Evolutionary conservation across 1,140 invertebrate genomes (phyloP), one percentile per base, ranked within the genome.

Genomic region (Latrodectus geometricus): DNA sequence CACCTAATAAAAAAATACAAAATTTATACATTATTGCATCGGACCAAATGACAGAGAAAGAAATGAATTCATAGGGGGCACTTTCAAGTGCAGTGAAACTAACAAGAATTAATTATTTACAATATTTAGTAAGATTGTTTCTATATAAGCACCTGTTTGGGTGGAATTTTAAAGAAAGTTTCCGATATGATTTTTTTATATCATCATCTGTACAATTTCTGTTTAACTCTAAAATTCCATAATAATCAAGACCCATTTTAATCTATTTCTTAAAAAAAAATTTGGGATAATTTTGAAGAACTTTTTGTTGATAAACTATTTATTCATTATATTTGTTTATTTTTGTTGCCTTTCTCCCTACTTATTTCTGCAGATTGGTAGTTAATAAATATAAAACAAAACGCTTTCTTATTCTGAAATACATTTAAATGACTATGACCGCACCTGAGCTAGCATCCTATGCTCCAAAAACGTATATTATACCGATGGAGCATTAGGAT

Each of bases 121-220:
- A 61, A 61, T 61, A 3, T 0, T 61, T 14, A 61, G 8, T n/a
- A 61, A 61, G 8, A 61, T 14, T 61, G 8, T 14, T 61, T 14
- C 3, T 4, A 61, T 14, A 61, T 61, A 17, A 61, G 17, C 11
- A 82, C 80, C 68, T 82, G 20, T 91, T 90, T 20, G 99, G 99
- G 93, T 99, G 99, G 92, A 98, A 99, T 91, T 98, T 98, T 14
- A 99, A 92, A 2, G 98, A 98, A 90, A 99, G 93, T 93, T 99
- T 99, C 87, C 98, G 94, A 91, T 99, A 99, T 0, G 96, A 96
- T 90, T 98, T 98, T 91, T 99, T 99, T 89, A 99, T 98, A 89
- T 99, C 98, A 89, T 99, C 97, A 88, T 99, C 97, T 70, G 93
- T 94, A 17, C 98, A 97, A 89, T 93, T 94, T 92, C 95, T 97